Percentiles rank a stretch among this genome's conserved stretches.
These are phyloP conservation scores for Mythimna vitellina DNA, from an alignment of 2,888 invertebrate genomes.

Conservation along the genomic window DNA sequence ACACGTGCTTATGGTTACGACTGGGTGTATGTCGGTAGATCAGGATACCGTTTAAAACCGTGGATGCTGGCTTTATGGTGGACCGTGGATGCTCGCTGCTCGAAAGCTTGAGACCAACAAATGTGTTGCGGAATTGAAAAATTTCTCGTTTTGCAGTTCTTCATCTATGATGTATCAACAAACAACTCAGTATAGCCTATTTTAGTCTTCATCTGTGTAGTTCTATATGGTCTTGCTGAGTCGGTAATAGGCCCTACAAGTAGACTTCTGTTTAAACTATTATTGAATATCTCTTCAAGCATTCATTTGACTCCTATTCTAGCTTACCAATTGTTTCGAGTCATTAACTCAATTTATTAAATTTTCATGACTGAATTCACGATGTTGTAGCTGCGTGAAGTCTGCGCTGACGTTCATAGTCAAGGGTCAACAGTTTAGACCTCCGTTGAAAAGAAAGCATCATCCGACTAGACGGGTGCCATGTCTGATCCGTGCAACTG, in stretches of 20 bases:
- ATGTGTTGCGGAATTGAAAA: neutral
- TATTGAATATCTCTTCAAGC: neutral
- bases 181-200: neutral
- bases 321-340: neutral
- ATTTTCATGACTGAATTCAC: neutral
- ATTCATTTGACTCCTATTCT: neutral
- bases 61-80: no score
- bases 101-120: no score
- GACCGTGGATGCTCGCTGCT: no score
- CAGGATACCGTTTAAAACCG: no score
- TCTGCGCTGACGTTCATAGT: no score
- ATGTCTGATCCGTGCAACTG: no score
- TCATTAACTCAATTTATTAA: neutral
- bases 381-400: no score
- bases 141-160: neutral
- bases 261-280: neutral
- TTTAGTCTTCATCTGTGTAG: conserved; percentile 10
- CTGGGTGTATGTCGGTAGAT: no score
- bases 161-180: neutral
- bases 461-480: no score
- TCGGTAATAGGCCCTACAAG: neutral
- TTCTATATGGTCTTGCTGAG: neutral
- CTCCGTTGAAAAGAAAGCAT: no score
- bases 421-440: no score
- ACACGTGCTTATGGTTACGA: no score